Base-by-base conservation (phyloP, 2,888 invertebrate species). In the Cheilosia vernalis region DNA sequence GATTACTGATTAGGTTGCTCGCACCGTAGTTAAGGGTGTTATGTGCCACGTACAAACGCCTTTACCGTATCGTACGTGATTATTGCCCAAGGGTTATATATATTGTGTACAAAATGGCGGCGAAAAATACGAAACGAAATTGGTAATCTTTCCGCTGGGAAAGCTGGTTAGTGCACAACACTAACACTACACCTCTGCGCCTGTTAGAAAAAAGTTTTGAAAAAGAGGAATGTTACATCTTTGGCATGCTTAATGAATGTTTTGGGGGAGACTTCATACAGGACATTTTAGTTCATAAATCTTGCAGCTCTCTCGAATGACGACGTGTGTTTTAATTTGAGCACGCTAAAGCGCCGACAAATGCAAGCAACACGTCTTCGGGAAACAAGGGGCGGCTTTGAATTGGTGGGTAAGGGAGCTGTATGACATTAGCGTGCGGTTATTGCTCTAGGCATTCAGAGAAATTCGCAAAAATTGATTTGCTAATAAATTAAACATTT, bases 1-100 rank as follows among this genome's bases (percentile, higher is more conserved):
- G 79, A 84, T 74, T 84, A 63, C 83, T 84, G 83, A 84, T 84
- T 84, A 84, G 83, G 83, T 63, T 77, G 79, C 79, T 79, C 79
- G 64, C 69, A 79, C 67, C 44, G 60, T 66, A 66, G 58, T 51
- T 47, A 49, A 61, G 21, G 51, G 40, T 73, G 61, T 84, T 74
- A 79, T 84, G 58, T 69, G 69, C 73, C 83, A 84, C 83, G 83
- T 84, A 83, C 79, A 27, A 83, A 64, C 67, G 79, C 73, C 79
- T 78, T 73, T 63, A 69, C 73, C 17, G 67, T 74, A 51, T 47
- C 74, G 79, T 84, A 84, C 83, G 83, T 84, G 83, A 84, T 84
- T 74, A 74, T 67, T 79, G 51, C 79, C 53, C 10, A 3, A 58
- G 73, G 66, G 60, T 24, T 24, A 24, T 55, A 33, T 66, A 55